These are phyloP conservation scores for Gibbula magus DNA, from an alignment of 2,888 invertebrate genomes.

Conservation along the genomic window DNA sequence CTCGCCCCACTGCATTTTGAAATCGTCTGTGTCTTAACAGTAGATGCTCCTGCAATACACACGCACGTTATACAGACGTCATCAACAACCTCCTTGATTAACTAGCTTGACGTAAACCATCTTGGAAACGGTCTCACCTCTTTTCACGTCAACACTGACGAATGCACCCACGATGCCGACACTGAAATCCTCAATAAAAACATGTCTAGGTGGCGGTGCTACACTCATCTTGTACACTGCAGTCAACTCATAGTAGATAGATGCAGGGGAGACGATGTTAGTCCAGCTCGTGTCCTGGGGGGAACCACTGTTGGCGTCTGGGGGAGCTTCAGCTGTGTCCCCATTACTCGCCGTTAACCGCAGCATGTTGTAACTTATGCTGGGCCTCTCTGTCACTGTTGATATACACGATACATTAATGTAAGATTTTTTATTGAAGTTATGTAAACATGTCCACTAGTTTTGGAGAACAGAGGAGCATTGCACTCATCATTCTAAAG, in stretches of 20 bases:
- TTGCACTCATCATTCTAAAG: too few relatives aligned
- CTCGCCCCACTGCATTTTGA: background rate
- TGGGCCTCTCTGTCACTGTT: constrained; percentile 23
- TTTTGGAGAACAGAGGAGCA: too few relatives aligned
- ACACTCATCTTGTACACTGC: background rate
- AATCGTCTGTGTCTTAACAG: background rate
- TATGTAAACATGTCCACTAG: too few relatives aligned
- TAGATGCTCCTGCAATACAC: too few relatives aligned
- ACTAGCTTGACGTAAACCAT: background rate
- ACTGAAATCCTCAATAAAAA: constrained; percentile 19
- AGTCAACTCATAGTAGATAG: constrained; percentile 4
- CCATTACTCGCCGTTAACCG: constrained; percentile 17
- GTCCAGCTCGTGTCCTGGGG: constrained; percentile 26
- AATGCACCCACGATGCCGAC: constrained; percentile 22
- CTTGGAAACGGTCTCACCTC: constrained; percentile 7
- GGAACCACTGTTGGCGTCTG: constrained; percentile 23
- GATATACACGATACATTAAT: background rate
- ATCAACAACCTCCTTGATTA: too few relatives aligned
- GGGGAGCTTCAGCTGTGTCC: constrained; percentile 8
- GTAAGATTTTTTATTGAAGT: too few relatives aligned
- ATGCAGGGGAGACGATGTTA: constrained; percentile 24
- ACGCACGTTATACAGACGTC: too few relatives aligned
- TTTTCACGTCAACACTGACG: background rate
- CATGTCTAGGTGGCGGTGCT: constrained; percentile 7
- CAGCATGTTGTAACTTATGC: constrained; percentile 23